These are phyloP conservation scores for Balaeniceps rex DNA, from an alignment of 2,113 vertebrate genomes.

Conservation along the genomic window DNA sequence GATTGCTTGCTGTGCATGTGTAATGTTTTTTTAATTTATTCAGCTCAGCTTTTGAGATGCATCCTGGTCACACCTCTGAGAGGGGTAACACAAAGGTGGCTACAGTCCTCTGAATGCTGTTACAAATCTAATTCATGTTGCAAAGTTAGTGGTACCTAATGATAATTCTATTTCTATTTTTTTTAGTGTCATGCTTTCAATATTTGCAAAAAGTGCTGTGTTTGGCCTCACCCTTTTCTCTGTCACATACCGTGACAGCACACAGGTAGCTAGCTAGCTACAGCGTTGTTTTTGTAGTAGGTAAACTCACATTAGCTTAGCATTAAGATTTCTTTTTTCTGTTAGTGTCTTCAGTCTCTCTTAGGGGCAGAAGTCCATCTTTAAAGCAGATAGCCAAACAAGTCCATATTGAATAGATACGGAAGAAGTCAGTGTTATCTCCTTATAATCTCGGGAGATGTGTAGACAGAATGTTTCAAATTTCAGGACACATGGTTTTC, in stretches of 20 bases:
- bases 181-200: not conserved
- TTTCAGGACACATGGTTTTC: not conserved
- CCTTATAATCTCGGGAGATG: not conserved
- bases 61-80: not conserved
- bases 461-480: not conserved
- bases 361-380: not conserved
- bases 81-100: not conserved
- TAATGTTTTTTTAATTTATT: not conserved
- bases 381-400: not conserved
- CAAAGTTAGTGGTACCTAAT: not conserved
- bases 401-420: not conserved
- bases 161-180: not conserved
- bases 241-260: not conserved
- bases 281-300: not conserved
- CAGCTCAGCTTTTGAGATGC: not conserved
- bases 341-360: not conserved
- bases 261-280: not conserved
- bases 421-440: not conserved
- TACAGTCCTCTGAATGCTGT: not conserved
- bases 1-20: not conserved
- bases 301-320: not conserved
- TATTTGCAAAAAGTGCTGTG: not conserved
- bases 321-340: not conserved
- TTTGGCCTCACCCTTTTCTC: not conserved
- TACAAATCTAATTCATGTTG: not conserved